phyloP scores from a whole-genome alignment of 2,888 invertebrate genomes.

The Listrodromus nycthemerus region DNA sequence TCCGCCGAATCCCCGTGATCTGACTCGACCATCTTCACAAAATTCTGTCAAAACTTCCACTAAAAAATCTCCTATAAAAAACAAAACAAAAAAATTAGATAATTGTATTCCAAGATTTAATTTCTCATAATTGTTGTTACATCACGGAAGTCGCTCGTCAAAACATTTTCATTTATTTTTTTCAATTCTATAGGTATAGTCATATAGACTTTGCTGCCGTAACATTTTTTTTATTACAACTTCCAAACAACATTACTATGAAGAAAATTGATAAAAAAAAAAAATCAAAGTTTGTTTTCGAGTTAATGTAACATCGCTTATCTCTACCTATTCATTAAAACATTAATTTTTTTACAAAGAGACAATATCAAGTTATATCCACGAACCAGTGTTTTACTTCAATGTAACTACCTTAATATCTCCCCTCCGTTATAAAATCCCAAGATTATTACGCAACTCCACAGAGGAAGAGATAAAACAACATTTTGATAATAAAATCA shows the following conservation, averaged over 20 bases:
- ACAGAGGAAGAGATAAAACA: not conserved
- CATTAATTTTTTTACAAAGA: no score
- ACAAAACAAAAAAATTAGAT: constrained; percentile 30
- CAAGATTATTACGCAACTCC: constrained; percentile 5
- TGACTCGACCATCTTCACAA: constrained; percentile 76
- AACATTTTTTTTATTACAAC: no score
- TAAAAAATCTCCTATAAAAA: constrained; percentile 23
- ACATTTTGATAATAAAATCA: not conserved
- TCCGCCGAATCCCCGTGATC: constrained; percentile 73
- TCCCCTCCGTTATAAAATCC: not conserved
- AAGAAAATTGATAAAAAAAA: constrained; percentile 3
- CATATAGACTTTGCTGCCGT: no score
- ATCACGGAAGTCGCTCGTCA: no score
- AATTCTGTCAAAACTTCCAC: not conserved
- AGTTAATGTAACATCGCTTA: no score
- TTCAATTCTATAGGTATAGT: no score
- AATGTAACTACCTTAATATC: no score
- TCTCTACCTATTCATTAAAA: no score
- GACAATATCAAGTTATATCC: no score
- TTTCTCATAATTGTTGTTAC: not conserved
- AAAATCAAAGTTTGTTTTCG: not conserved
- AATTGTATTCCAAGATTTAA: not conserved
- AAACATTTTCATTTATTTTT: no score
- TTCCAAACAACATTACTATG: not conserved
- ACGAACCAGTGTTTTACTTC: no score